phyloP scores from a whole-genome alignment of 2,797 vertebrate species.

The Pogonophryne albipinna region DNA sequence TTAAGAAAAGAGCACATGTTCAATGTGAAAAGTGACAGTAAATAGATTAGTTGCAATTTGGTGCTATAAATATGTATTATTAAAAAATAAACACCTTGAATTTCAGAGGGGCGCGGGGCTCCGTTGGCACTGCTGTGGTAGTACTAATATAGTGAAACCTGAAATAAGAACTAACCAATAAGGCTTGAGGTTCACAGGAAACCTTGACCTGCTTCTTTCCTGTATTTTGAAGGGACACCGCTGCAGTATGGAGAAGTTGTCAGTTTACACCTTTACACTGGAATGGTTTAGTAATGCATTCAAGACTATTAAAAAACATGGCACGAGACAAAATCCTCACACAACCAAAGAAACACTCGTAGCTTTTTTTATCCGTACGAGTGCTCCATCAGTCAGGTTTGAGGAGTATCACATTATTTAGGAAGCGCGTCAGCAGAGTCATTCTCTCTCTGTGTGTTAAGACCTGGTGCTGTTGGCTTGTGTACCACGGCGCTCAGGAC shows the following conservation, averaged over 20 bases:
- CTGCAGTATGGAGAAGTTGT: neutral
- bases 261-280: slow-evolving; percentile 30
- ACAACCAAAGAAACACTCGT: neutral
- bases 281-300: slow-evolving; percentile 45
- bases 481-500: slow-evolving; percentile 6
- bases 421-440: slow-evolving; percentile 36
- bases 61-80: too few relatives aligned
- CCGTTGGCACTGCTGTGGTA: too few relatives aligned
- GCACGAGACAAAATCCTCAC: slow-evolving; percentile 4
- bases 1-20: too few relatives aligned
- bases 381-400: neutral
- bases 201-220: neutral
- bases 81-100: too few relatives aligned
- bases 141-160: neutral
- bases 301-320: slow-evolving; percentile 22
- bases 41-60: too few relatives aligned
- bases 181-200: neutral
- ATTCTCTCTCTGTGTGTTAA: slow-evolving; percentile 29
- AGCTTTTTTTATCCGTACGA: neutral
- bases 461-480: slow-evolving; percentile 18
- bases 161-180: neutral
- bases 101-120: too few relatives aligned
- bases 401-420: slow-evolving; percentile 41
- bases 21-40: too few relatives aligned
- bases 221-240: neutral